These are phyloP conservation scores for Caenorhabditis plicata DNA, from an alignment of 2,888 invertebrate species.

Conservation along the genomic window DNA sequence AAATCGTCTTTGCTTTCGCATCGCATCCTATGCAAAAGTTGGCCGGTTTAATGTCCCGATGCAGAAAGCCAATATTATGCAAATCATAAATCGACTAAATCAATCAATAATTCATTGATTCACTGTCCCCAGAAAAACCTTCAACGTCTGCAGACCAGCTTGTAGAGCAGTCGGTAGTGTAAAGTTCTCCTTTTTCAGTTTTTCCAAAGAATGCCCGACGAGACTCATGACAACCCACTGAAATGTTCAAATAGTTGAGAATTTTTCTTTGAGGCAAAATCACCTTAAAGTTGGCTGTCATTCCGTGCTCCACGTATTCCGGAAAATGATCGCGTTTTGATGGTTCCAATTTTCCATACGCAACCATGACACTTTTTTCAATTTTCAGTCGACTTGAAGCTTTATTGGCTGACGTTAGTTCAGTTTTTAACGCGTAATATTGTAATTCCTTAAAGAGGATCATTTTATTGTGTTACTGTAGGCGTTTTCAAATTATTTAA, in stretches of 20 bases:
- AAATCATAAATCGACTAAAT: constrained; percentile 21
- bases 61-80: constrained; percentile 23
- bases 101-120: background rate
- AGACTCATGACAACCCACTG: constrained; percentile 37
- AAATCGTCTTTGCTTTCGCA: constrained; percentile 4
- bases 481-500: too few species aligned
- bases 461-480: too few species aligned
- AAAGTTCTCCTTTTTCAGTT: constrained; percentile 11
- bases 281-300: constrained; percentile 12
- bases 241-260: constrained; percentile 1
- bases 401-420: constrained; percentile 9
- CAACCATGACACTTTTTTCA: constrained; percentile 24
- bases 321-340: constrained; percentile 14
- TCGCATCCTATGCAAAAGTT: constrained; percentile 22
- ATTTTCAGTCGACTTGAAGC: constrained; percentile 24
- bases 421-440: constrained; percentile 27
- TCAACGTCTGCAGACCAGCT: constrained; percentile 16
- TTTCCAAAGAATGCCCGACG: constrained; percentile 21
- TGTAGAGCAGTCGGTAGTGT: constrained; percentile 18
- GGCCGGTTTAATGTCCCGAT: constrained; percentile 32
- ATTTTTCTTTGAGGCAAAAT: background rate
- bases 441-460: too few species aligned
- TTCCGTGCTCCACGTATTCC: constrained; percentile 19
- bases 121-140: background rate
- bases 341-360: constrained; percentile 7